A percentile compares a stretch with the other conserved stretches of the same genome.
phyloP scores from a whole-genome alignment of 2,888 invertebrate genomes.

The Apotomis turbidana region DNA sequence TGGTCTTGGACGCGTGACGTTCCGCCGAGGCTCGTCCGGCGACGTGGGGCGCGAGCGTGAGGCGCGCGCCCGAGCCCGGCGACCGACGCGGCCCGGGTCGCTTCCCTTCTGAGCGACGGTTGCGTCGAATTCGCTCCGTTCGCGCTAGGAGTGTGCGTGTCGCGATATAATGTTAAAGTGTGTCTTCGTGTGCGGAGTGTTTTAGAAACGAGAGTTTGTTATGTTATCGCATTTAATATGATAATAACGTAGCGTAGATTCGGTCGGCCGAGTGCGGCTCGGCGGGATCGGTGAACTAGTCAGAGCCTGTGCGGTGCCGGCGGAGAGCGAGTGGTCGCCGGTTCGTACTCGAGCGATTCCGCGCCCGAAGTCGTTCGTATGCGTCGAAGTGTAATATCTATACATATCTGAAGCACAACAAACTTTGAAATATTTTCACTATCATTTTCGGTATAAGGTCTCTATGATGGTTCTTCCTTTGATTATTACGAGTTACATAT shows the following conservation, averaged over 20 bases:
- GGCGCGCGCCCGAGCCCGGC: not conserved
- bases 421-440: slow-evolving; percentile 52
- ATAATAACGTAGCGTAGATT: slow-evolving; percentile 52
- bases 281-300: slow-evolving; percentile 59
- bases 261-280: slow-evolving; percentile 55
- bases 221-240: slow-evolving; percentile 50
- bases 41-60: not conserved
- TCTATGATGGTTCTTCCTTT: slow-evolving; percentile 59
- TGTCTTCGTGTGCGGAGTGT: slow-evolving; percentile 41
- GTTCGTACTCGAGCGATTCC: slow-evolving; percentile 19
- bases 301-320: slow-evolving; percentile 45
- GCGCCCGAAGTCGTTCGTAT: slow-evolving; percentile 24
- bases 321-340: slow-evolving; percentile 21
- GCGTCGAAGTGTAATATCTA: slow-evolving; percentile 48
- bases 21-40: slow-evolving; percentile 22
- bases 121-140: slow-evolving; percentile 38
- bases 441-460: slow-evolving; percentile 54
- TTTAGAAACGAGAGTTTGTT: slow-evolving; percentile 49
- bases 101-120: slow-evolving; percentile 2
- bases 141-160: slow-evolving; percentile 42
- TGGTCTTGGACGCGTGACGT: slow-evolving; percentile 50
- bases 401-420: slow-evolving; percentile 62
- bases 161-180: slow-evolving; percentile 44
- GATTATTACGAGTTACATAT: slow-evolving; percentile 49
- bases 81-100: not conserved